Percentiles rank a stretch among this genome's conserved stretches.
Evolutionary conservation across 1,140 invertebrate species (phyloP).

Genomic region (Psix sp.): DNA sequence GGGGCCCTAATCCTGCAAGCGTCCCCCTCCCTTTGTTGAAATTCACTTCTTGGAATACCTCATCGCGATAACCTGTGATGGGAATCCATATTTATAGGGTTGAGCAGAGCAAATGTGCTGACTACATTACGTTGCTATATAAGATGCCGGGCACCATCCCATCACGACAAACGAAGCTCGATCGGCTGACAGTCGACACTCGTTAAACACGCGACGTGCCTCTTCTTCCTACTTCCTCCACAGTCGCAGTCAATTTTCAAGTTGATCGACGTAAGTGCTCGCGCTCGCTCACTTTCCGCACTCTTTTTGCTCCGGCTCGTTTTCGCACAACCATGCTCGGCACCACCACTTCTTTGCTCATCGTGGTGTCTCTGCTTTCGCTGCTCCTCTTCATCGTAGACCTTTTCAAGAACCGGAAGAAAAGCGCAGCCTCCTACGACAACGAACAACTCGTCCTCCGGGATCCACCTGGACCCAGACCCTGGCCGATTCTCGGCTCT

Average conservation of each 20-base stretch:
- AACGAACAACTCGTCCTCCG: constrained; percentile 39
- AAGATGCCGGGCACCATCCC: constrained; percentile 71
- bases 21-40: constrained; percentile 59
- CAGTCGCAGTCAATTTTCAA: not conserved
- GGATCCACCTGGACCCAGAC: constrained; percentile 78
- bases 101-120: constrained; percentile 72
- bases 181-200: constrained; percentile 66
- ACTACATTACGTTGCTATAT: constrained; percentile 75
- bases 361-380: constrained; percentile 29
- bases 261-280: too few species aligned
- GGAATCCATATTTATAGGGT: constrained; percentile 75
- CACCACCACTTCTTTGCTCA: constrained; percentile 64
- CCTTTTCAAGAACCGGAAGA: constrained; percentile 44
- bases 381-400: constrained; percentile 50
- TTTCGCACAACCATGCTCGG: constrained; percentile 62
- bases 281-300: too few species aligned
- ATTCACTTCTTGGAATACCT: constrained; percentile 61
- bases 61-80: constrained; percentile 34
- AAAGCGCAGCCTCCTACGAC: constrained; percentile 24
- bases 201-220: constrained; percentile 23
- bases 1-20: constrained; percentile 1
- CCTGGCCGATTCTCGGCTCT: constrained; percentile 80
- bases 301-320: too few species aligned
- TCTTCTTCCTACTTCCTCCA: constrained; percentile 3
- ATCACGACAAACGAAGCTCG: constrained; percentile 72